Conservation (phyloP, 2,888 invertebrate genomes). For the Cybosia mesomella region DNA sequence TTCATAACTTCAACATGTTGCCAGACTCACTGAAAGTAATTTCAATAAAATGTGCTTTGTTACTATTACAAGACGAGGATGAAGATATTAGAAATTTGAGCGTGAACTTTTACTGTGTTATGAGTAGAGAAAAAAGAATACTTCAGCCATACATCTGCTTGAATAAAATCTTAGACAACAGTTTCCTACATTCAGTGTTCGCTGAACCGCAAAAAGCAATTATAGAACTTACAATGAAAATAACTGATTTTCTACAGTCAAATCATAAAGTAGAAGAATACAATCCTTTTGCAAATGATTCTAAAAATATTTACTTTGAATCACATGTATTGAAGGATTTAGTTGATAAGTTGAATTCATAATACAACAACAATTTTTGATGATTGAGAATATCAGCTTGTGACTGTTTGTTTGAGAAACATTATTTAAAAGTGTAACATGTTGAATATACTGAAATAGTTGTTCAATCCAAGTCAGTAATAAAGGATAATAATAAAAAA, state of each 20-base stretch:
- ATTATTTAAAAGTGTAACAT: neutral
- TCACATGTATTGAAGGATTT: constrained; percentile 65
- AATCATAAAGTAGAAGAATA: constrained; percentile 62
- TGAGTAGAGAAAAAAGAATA: constrained; percentile 44
- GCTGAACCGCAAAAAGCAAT: constrained; percentile 50
- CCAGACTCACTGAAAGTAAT: constrained; percentile 65
- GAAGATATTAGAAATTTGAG: constrained; percentile 78
- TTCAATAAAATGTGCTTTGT: constrained; percentile 73
- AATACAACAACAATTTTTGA: constrained; percentile 11
- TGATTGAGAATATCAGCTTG: neutral
- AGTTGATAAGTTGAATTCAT: constrained; percentile 55
- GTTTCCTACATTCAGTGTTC: constrained; percentile 63
- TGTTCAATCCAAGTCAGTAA: neutral
- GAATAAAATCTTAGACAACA: constrained; percentile 59
- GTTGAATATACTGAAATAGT: neutral
- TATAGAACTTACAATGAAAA: constrained; percentile 54
- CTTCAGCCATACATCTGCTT: constrained; percentile 73
- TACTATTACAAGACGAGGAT: constrained; percentile 86
- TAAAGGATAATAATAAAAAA: neutral
- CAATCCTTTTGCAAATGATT: constrained; percentile 85
- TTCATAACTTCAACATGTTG: constrained; percentile 56
- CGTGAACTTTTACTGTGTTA: constrained; percentile 66
- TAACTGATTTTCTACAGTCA: constrained; percentile 54
- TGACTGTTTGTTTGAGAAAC: neutral
- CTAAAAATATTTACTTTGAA: constrained; percentile 83